Percentiles rank a stretch among this genome's conserved stretches.
phyloP scores from a whole-genome alignment of 2,888 invertebrate species.

The Cenopis cana region DNA sequence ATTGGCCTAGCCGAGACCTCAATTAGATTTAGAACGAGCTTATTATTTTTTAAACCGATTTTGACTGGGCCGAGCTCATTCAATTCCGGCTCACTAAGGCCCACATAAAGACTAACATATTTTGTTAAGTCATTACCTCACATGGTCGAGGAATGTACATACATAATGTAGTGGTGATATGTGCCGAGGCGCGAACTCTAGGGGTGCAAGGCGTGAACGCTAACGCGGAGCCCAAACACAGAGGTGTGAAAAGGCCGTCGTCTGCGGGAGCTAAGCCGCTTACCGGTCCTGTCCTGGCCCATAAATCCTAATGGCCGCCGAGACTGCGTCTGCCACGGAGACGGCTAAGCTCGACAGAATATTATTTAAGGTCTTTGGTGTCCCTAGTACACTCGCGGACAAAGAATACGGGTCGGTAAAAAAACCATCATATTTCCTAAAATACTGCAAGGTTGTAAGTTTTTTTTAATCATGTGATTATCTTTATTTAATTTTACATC shows the following conservation, averaged over 20 bases:
- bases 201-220: constrained; percentile 81
- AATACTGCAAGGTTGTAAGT: too few relatives aligned
- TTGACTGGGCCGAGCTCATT: not conserved
- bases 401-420: too few relatives aligned
- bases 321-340: not conserved
- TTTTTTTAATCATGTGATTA: too few relatives aligned
- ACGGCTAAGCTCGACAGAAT: not conserved
- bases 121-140: constrained; percentile 45
- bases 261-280: constrained; percentile 75
- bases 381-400: too few relatives aligned
- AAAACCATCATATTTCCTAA: too few relatives aligned
- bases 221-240: constrained; percentile 78
- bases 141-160: constrained; percentile 58
- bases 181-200: constrained; percentile 79
- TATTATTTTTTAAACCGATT: not conserved
- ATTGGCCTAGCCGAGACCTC: too few relatives aligned
- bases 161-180: constrained; percentile 76
- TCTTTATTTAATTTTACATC: too few relatives aligned
- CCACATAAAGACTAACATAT: constrained; percentile 19
- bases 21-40: not conserved
- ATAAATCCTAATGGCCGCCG: constrained; percentile 65
- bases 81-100: not conserved
- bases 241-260: constrained; percentile 82
- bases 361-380: constrained; percentile 4
- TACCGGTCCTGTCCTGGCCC: constrained; percentile 70